Evolutionary conservation across 2,888 invertebrate genomes (phyloP).

Genomic region (Agrochola lychnidis): DNA sequence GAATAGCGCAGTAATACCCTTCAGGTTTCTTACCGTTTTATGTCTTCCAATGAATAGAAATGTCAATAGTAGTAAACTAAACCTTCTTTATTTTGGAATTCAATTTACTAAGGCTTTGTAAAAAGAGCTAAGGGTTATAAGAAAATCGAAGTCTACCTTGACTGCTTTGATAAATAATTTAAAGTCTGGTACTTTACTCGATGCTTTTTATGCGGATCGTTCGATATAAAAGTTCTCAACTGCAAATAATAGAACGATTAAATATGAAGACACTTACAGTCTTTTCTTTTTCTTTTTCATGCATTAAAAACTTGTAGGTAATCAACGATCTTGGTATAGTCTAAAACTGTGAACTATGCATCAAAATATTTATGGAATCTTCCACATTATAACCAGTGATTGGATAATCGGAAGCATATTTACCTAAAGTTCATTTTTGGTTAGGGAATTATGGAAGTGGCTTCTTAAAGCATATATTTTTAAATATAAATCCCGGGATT

Average conservation of each 20-base stretch:
- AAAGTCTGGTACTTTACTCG: not conserved
- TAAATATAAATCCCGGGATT: too few relatives aligned
- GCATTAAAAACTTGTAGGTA: not conserved
- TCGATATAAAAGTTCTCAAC: not conserved
- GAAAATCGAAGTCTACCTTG: constrained; percentile 11
- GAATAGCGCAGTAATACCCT: constrained; percentile 43
- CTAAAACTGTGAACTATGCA: not conserved
- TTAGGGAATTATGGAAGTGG: too few relatives aligned
- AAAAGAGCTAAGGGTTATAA: constrained; percentile 21
- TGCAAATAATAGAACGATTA: not conserved
- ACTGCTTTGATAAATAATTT: constrained; percentile 15
- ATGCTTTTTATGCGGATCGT: not conserved
- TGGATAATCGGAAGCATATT: too few relatives aligned
- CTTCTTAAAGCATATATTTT: too few relatives aligned
- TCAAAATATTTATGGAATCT: not conserved
- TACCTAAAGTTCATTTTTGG: too few relatives aligned
- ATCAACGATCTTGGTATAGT: not conserved
- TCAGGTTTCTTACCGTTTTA: constrained; percentile 36
- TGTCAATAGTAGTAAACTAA: constrained; percentile 39
- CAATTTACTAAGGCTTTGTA: constrained; percentile 49
- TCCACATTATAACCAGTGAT: not conserved
- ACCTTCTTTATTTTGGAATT: constrained; percentile 33
- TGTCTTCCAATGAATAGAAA: constrained; percentile 48
- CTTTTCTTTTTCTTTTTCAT: not conserved
- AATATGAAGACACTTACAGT: not conserved